These are phyloP conservation scores for Sussaba pulchella DNA, from an alignment of 2,888 invertebrate genomes.

Conservation along the genomic window DNA sequence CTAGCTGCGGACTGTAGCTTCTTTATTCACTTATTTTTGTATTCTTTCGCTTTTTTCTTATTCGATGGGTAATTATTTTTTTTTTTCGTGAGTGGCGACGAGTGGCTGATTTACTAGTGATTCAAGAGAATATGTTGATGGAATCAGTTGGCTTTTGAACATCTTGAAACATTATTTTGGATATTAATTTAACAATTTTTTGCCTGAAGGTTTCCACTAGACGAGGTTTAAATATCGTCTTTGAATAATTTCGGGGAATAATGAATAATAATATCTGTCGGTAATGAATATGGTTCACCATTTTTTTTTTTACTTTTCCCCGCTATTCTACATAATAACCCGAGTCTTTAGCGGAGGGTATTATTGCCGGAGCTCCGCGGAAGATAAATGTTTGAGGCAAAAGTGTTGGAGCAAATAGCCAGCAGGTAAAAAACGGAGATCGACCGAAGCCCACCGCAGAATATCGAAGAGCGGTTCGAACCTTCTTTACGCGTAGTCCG, in stretches of 20 bases:
- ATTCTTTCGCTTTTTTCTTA: too few relatives aligned
- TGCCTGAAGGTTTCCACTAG: too few relatives aligned
- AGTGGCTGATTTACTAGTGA: too few relatives aligned
- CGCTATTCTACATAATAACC: not conserved
- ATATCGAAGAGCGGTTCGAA: constrained; percentile 42
- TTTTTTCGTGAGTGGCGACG: too few relatives aligned
- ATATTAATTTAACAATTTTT: too few relatives aligned
- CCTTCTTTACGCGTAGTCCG: constrained; percentile 3
- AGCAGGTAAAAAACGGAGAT: constrained; percentile 21
- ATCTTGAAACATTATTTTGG: too few relatives aligned
- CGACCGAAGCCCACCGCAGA: constrained; percentile 35
- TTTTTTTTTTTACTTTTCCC: not conserved
- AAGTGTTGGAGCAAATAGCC: constrained; percentile 17
- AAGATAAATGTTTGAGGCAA: constrained; percentile 51
- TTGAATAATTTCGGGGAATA: not conserved
- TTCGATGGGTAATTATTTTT: too few relatives aligned
- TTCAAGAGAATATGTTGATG: too few relatives aligned
- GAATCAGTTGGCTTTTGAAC: too few relatives aligned
- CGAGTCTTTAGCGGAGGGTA: not conserved
- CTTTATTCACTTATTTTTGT: too few relatives aligned
- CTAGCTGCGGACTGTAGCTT: not conserved
- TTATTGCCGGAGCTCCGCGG: constrained; percentile 15
- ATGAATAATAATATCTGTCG: constrained; percentile 4
- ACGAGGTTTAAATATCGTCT: not conserved
- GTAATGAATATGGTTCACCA: not conserved